Evolutionary conservation across 2,888 invertebrate genomes (phyloP).

Genomic region (Teinopalpus imperialis): DNA sequence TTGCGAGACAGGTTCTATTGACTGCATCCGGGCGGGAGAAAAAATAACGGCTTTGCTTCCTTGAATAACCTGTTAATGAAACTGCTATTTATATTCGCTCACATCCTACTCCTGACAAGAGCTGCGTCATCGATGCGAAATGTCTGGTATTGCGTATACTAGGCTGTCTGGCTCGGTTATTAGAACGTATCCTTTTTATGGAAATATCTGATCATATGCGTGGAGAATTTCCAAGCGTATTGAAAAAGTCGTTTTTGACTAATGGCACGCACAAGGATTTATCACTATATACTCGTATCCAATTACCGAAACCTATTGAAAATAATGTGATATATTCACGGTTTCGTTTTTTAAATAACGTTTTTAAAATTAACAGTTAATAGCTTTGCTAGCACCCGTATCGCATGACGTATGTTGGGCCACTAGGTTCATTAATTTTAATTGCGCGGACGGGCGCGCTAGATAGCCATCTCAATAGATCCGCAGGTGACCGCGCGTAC

Average conservation of each 20-base stretch:
- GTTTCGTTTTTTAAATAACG: background rate
- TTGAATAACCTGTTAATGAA: constrained; percentile 25
- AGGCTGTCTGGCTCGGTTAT: constrained; percentile 7
- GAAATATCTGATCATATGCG: background rate
- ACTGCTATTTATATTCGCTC: constrained; percentile 23
- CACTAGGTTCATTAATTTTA: constrained; percentile 56
- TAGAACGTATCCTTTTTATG: constrained; percentile 12
- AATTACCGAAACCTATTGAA: no score
- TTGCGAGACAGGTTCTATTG: constrained; percentile 9
- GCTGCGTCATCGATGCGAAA: constrained; percentile 22
- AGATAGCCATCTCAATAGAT: constrained; percentile 39
- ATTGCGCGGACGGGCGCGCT: constrained; percentile 46
- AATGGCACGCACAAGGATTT: no score
- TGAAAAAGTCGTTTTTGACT: no score
- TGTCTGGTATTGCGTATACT: constrained; percentile 15
- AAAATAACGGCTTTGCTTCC: constrained; percentile 20
- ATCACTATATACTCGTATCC: no score
- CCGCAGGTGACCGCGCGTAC: constrained; percentile 33
- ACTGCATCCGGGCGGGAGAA: constrained; percentile 18
- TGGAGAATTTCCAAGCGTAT: no score
- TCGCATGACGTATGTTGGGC: constrained; percentile 10
- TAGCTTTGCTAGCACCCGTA: constrained; percentile 2
- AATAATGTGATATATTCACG: no score
- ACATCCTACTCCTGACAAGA: constrained; percentile 19
- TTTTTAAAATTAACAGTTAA: constrained; percentile 1